Base-by-base conservation (phyloP, 2,888 invertebrate species). In the Andrena haemorrhoa region DNA sequence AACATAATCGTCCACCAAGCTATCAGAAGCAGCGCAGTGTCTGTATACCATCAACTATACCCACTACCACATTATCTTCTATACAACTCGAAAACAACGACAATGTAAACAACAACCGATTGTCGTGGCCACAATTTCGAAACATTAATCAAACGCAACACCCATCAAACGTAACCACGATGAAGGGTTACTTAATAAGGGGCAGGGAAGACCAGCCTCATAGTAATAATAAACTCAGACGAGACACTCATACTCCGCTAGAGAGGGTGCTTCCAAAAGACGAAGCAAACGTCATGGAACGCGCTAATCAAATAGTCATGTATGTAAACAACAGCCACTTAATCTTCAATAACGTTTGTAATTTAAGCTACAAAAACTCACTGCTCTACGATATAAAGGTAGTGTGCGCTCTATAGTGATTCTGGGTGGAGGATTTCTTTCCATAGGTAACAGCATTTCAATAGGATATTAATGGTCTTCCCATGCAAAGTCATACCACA, bases 301-400 rank as follows among this genome's bases (percentile, higher is more conserved):
- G 97, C 94, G 97, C 97, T 94, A 97, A 97, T 95, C 97, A 97
- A 94, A 97, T 97, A 94, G 97, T 97, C 94, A 97, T 97, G 97
- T 97, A 97, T 95, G 97, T 96, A 94, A 90, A 83, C 75, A 56
- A 86, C 83, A 83, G 70, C 58, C 85, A 88, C 41, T 82, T 71
- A 83, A 86, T 88, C 80, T 60, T 82, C 78, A 74, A 75, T 88
- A 84, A 85, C 68, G 86, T 83, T 41, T 81, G 66, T 89, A 86
- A 84, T 86, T 86, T 88, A 89, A 89, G 88, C 79, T 85, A 83
- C 69, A 74, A 75, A 81, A 81, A 56, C 49, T 85, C 81, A 85
- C 75, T 89, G 81, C 78, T 83, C 75, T 82, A 83, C 76, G 56
- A 75, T 73, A 53, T 20, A 69, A 84, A 88, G 83, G 84, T 88